Base-by-base conservation (phyloP, 2,113 vertebrate genomes). In the Spea bombifrons region DNA sequence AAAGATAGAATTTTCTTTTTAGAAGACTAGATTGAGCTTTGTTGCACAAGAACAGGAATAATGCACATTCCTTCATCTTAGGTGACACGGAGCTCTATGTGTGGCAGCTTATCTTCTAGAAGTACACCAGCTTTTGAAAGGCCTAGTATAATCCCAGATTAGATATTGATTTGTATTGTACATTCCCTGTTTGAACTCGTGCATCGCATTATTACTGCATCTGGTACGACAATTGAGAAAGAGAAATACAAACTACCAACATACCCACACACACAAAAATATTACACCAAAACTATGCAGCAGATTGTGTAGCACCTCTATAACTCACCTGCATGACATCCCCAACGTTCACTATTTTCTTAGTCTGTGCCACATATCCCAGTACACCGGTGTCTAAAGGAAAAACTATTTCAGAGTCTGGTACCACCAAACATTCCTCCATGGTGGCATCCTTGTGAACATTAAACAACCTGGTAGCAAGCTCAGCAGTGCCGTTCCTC, bases 361-460 rank as follows among this genome's bases (percentile, higher is more conserved):
- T 96, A 66, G 86, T 87, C 30, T 92, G 90, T 13, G 94, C 94
- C 43, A 94, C 93, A 0, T 92, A 88, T 30, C 95, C 94, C 84
- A 96, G 88, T 3, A 96, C 88, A 66, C 95, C 95, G 75, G 92
- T 89, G 64, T 96, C 95, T 88, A 96, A 76, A 4, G 95, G 94
- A 76, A 95, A 96, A 17, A 96, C 94, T 0, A 96, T 95, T 88
- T 96, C 95, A 0, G 90, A 91, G 73, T 96, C 95, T 0, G 95
- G 93, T 3, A 12, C 65, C 83, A 96, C 94, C 85, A 96, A 87
- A 74, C 95, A 96, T 0, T 96, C 93, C 0, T 96, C 95, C 0
- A 93, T 82, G 8, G 12, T 5, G 0, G 93, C 84, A 43, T 94
- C 90, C 80, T 93, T 95, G 71, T 91, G 83, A 64, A 96, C 90